Evolutionary conservation across 2,113 vertebrate genomes (phyloP), one percentile per base, ranked within the genome.

Genomic region (Tichodroma muraria): DNA sequence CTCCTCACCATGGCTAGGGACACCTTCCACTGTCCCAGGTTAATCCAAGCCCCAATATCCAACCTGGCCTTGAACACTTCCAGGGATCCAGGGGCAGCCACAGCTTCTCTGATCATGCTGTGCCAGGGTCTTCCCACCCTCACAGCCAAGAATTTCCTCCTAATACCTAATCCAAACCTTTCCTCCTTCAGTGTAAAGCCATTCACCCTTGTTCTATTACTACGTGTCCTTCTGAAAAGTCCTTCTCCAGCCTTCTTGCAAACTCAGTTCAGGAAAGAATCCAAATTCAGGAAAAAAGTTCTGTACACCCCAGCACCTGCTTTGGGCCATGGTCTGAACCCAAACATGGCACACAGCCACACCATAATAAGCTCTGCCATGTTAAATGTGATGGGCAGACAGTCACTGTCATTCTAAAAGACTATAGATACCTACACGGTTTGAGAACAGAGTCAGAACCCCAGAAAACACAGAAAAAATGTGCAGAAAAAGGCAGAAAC

Each of bases 271-370:
- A 37, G 45, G 40, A 42, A 42, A 70, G 6, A 63, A 49, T 77
- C 25, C 31, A 63, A 28, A 70, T 42, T 42, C 31, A 63, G 21
- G 22, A 15, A 37, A 40, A 19, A 6, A 6, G 0, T 6, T 16
- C 27, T 23, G 4, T 30, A 10, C 16, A 5, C 6, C 15, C 8
- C 61, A 45, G 35, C 0, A 1, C 2, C 40, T n/a, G 27, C 33
- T 69, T 13, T 86, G 30, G 45, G 65, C 56, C 37, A 9, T 1
- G 0, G 30, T 69, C 24, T 42, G 25, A 45, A 13, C 10, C 16
- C 8, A 49, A 25, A 12, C 5, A 4, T 1, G 10, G 18, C 0
- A 0, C 25, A 21, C 22, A 50, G 56, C 31, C 31, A 1, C 27
- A 18, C 13, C 50, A 13, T 4, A 8, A 20, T 37, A 24, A 28